Conservation (phyloP, 2,113 vertebrate genomes). For the Xiphophorus couchianus region DNA sequence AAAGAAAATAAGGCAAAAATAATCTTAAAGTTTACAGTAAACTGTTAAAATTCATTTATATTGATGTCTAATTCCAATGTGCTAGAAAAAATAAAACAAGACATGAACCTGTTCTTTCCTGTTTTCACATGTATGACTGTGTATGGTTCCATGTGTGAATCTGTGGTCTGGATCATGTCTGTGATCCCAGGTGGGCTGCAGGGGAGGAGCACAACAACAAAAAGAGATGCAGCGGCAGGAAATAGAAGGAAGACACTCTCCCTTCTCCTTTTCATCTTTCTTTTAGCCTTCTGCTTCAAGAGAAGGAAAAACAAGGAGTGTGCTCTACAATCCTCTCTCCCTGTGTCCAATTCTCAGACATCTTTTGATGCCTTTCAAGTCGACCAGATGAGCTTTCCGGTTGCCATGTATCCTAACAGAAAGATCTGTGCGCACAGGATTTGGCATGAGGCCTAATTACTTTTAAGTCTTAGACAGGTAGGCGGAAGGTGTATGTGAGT, state of each 20-base stretch:
- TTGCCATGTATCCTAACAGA: constrained; percentile 35
- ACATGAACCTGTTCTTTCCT: not conserved
- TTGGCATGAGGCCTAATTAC: constrained; percentile 62
- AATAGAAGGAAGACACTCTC: constrained; percentile 64
- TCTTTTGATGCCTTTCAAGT: constrained; percentile 74
- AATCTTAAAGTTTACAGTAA: not conserved
- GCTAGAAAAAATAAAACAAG: not conserved
- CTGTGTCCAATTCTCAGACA: constrained; percentile 29
- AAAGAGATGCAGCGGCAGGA: constrained; percentile 52
- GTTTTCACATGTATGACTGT: not conserved
- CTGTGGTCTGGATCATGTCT: constrained; percentile 43
- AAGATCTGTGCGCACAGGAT: constrained; percentile 18
- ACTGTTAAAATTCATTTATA: not conserved
- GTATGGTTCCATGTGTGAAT: not conserved
- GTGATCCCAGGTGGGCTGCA: constrained; percentile 66
- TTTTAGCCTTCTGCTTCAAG: constrained; percentile 64
- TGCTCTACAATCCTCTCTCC: constrained; percentile 1
- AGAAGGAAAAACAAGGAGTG: not conserved
- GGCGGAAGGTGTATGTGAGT: constrained; percentile 34
- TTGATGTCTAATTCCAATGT: not conserved
- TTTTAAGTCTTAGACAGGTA: constrained; percentile 62
- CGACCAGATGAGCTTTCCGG: constrained; percentile 50
- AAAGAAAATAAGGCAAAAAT: not conserved
- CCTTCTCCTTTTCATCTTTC: constrained; percentile 69
- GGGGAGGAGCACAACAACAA: constrained; percentile 49